Base-by-base conservation (phyloP, 2,888 invertebrate genomes). In the Amphipyra berbera region DNA sequence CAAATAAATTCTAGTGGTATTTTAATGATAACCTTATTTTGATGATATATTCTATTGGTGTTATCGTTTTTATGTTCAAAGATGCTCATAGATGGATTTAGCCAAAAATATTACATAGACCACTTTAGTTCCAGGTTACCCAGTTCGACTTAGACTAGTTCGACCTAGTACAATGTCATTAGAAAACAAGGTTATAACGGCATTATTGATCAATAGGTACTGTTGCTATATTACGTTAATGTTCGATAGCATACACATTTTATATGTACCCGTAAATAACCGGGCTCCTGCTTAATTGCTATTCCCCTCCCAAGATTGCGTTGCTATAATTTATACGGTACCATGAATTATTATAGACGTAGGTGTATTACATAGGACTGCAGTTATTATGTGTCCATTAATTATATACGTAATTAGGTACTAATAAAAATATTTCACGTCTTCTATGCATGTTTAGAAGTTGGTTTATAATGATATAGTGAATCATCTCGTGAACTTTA, bases 291-390 rank as follows among this genome's bases (percentile, higher is more conserved):
- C 85, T 88, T 90, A 90, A 90, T 91, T 89, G 89, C 88, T 84
- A 84, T 87, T 86, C 84, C 86, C 86, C 81, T 81, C 65, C 77
- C 77, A 86, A 87, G 88, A 88, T 86, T 87, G 85, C 79, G 84
- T 79, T 83, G 81, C 81, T 85, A 85, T 91, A 90, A 91, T 89
- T 90, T 90, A 91, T 87, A 85, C 79, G 75, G 57, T 64, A 71
- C 79, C 60, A 86, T 90, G 88, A 90, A 82, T 88, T 88, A 91
- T 88, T 81, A 85, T 76, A 74, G 76, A 78, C 78, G 77, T 78
- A 79, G 73, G 77, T 82, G 75, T 81, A 77, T 82, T 77, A 82
- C 82, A 82, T 80, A 78, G 78, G 68, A 78, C 78, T 82, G 81
- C 72, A 82, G 79, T 82, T 75, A 82, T 83, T 82, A 80, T 50